These are phyloP conservation scores for Dicyrtomina minuta DNA, from an alignment of 2,888 invertebrate species.

Conservation along the genomic window DNA sequence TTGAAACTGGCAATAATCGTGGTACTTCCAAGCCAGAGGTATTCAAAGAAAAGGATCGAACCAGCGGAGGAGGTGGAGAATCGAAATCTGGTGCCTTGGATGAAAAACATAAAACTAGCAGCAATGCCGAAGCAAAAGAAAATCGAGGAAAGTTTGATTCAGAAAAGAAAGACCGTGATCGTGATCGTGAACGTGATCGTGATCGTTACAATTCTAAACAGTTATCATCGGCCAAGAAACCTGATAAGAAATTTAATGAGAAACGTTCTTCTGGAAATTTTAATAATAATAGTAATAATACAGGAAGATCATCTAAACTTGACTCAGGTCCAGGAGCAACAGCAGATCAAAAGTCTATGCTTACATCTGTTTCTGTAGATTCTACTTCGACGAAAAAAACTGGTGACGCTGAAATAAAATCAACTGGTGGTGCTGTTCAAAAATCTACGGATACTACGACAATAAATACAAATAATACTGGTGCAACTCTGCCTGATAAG, in stretches of 20 bases:
- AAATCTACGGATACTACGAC: background rate
- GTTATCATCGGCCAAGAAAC: slow-evolving; percentile 18
- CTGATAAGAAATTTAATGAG: slow-evolving; percentile 20
- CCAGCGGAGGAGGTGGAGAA: background rate
- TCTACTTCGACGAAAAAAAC: background rate
- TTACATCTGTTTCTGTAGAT: background rate
- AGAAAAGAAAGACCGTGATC: slow-evolving; percentile 54
- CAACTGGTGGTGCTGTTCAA: background rate
- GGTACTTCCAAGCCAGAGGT: background rate
- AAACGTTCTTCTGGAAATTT: slow-evolving; percentile 16
- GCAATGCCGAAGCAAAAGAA: background rate
- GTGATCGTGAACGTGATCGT: slow-evolving; percentile 33
- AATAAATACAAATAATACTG: slow-evolving; percentile 11
- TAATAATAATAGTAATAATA: slow-evolving; percentile 3
- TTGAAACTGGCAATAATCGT: background rate
- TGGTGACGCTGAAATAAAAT: background rate
- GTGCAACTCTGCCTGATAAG: slow-evolving; percentile 8
- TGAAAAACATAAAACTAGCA: background rate
- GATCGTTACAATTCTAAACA: background rate
- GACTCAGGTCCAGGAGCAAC: background rate
- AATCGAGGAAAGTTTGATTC: slow-evolving; percentile 56
- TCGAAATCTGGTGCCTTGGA: background rate
- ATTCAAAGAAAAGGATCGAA: background rate
- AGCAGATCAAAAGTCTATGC: background rate
- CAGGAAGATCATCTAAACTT: background rate